Conservation (phyloP, 2,113 vertebrate species). For the Garra rufa region DNA sequence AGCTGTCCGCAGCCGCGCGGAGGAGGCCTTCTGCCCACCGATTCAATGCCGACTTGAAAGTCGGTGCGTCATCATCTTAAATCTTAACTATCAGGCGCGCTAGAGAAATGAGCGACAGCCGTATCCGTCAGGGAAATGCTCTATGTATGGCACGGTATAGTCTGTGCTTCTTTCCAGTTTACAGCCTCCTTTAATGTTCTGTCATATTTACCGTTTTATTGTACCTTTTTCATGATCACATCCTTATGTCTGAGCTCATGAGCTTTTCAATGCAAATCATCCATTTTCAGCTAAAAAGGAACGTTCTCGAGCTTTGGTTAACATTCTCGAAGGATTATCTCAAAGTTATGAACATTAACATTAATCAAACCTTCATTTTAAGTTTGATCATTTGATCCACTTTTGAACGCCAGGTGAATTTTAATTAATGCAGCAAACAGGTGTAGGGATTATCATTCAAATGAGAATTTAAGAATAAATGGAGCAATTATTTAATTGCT, state of each 20-base stretch:
- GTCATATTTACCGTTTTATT: neutral
- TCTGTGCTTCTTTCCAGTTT: neutral
- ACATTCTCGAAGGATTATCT: too few species aligned
- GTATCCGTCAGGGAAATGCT: conserved; percentile 70
- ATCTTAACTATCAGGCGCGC: conserved; percentile 72
- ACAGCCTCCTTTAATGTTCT: neutral
- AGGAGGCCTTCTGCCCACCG: conserved; percentile 65
- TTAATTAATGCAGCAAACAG: too few species aligned
- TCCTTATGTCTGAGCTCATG: neutral
- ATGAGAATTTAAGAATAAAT: too few species aligned
- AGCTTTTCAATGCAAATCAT: neutral
- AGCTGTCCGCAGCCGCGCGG: neutral
- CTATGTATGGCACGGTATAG: neutral
- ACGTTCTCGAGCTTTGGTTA: too few species aligned
- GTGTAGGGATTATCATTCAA: too few species aligned
- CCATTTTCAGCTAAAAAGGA: neutral
- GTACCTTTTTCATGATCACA: neutral
- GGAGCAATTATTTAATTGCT: too few species aligned
- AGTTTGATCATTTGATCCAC: too few species aligned
- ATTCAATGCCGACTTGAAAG: conserved; percentile 78
- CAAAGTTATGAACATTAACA: too few species aligned
- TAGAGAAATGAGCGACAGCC: conserved; percentile 71
- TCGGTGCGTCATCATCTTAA: conserved; percentile 78
- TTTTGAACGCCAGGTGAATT: too few species aligned
- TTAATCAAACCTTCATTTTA: too few species aligned